phyloP scores from a whole-genome alignment of 2,888 invertebrate genomes.

The Strigamia transsilvanica region DNA sequence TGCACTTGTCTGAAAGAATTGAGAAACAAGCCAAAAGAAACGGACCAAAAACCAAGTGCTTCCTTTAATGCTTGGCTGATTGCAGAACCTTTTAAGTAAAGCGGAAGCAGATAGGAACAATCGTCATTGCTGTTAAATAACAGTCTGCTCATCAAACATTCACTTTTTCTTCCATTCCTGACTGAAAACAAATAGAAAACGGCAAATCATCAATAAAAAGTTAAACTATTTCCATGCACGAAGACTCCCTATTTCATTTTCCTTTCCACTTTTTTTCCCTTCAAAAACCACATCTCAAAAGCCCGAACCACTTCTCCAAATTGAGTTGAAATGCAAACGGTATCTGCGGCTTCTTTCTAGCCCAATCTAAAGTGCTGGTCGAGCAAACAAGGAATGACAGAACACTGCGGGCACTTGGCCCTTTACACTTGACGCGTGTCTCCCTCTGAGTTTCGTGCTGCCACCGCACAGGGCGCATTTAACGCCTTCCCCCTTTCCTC shows the following conservation, averaged over 20 bases:
- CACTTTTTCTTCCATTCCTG: neutral
- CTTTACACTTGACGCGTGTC: slow-evolving; percentile 38
- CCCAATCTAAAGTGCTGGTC: slow-evolving; percentile 38
- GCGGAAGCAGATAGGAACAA: slow-evolving; percentile 35
- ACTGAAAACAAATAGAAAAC: neutral
- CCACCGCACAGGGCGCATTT: slow-evolving; percentile 38
- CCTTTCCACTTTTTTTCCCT: neutral
- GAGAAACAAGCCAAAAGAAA: slow-evolving; percentile 26
- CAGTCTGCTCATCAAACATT: slow-evolving; percentile 24
- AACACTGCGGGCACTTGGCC: slow-evolving; percentile 38
- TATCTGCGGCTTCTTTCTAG: slow-evolving; percentile 34
- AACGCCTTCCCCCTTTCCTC: slow-evolving; percentile 23
- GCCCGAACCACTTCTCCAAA: slow-evolving; percentile 34
- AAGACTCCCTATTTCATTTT: neutral
- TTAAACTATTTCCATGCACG: slow-evolving; percentile 11
- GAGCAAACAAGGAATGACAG: slow-evolving; percentile 38
- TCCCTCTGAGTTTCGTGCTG: slow-evolving; percentile 34
- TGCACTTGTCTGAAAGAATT: slow-evolving; percentile 30
- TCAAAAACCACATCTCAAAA: slow-evolving; percentile 6
- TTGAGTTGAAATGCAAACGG: slow-evolving; percentile 38
- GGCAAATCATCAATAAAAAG: slow-evolving; percentile 24
- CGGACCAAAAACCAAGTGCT: slow-evolving; percentile 30
- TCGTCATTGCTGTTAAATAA: slow-evolving; percentile 31
- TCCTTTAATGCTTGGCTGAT: slow-evolving; percentile 34
- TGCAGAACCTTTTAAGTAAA: slow-evolving; percentile 24